Conservation (phyloP, 2,888 invertebrate species). For the Drosophila borborema region DNA sequence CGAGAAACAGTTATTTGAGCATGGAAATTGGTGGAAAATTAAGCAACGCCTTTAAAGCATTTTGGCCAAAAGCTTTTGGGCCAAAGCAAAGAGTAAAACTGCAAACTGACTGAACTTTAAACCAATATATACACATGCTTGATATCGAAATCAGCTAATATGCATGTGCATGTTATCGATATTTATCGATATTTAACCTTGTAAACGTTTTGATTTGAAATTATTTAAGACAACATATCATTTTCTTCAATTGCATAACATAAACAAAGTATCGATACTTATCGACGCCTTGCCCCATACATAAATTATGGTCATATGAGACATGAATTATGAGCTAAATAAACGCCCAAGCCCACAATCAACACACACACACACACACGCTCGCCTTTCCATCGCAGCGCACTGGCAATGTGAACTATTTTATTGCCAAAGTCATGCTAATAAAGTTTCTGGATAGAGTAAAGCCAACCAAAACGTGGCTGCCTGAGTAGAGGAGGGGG, state of each 20-base stretch:
- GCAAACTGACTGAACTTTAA: not conserved
- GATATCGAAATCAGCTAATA: not conserved
- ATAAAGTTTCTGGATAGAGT: slow-evolving; percentile 29
- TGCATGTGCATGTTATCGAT: no score
- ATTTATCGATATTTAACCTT: not conserved
- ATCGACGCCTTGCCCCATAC: not conserved
- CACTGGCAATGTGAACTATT: slow-evolving; percentile 11
- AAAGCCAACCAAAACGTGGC: not conserved
- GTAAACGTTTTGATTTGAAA: not conserved
- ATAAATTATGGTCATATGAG: slow-evolving; percentile 10
- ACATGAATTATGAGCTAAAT: slow-evolving; percentile 32
- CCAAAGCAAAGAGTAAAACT: not conserved
- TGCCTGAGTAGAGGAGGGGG: not conserved
- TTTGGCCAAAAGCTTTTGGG: not conserved
- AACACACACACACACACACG: slow-evolving; percentile 9
- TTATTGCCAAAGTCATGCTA: slow-evolving; percentile 37
- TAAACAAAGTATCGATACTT: not conserved
- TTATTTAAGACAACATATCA: not conserved
- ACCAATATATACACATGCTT: not conserved
- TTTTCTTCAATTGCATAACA: not conserved
- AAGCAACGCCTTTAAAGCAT: slow-evolving; percentile 6
- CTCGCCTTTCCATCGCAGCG: not conserved
- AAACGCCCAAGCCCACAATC: slow-evolving; percentile 21
- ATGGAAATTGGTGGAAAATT: slow-evolving; percentile 38
- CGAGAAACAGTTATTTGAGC: slow-evolving; percentile 33